phyloP scores from a whole-genome alignment of 2,113 vertebrate species.

The Thalassoma bifasciatum region DNA sequence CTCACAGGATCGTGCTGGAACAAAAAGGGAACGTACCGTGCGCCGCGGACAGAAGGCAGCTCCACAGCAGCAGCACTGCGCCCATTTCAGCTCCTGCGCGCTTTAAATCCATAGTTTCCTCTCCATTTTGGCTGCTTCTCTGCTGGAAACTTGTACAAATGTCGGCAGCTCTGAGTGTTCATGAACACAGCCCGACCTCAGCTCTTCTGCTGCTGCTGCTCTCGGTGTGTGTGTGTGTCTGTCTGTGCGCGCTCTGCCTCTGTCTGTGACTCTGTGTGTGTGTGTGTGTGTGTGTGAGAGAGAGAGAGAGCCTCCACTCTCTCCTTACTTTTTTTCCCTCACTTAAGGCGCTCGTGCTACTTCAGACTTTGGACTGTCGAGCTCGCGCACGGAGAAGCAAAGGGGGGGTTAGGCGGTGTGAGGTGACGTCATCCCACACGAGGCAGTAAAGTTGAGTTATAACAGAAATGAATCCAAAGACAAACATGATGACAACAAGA shows the following conservation, averaged over 20 bases:
- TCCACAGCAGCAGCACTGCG: slow-evolving; percentile 67
- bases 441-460: not conserved
- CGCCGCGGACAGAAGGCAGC: slow-evolving; percentile 63
- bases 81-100: slow-evolving; percentile 71
- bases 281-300: not conserved
- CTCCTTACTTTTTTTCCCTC: slow-evolving; percentile 49
- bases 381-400: slow-evolving; percentile 64
- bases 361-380: slow-evolving; percentile 63
- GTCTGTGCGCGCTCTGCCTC: not conserved
- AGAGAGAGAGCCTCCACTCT: not conserved
- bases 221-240: not conserved
- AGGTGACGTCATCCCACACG: slow-evolving; percentile 70
- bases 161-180: slow-evolving; percentile 30
- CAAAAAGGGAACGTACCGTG: slow-evolving; percentile 72
- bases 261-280: not conserved
- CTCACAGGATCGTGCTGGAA: not conserved
- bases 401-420: slow-evolving; percentile 62
- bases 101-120: slow-evolving; percentile 60
- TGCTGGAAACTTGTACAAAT: slow-evolving; percentile 27
- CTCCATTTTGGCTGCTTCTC: slow-evolving; percentile 61
- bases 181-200: slow-evolving; percentile 12
- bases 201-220: not conserved
- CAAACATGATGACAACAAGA: too few species aligned
- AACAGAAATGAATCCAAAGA: not conserved
- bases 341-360: slow-evolving; percentile 59